phyloP scores from a whole-genome alignment of 2,888 invertebrate species.

The Cryptus armator region DNA sequence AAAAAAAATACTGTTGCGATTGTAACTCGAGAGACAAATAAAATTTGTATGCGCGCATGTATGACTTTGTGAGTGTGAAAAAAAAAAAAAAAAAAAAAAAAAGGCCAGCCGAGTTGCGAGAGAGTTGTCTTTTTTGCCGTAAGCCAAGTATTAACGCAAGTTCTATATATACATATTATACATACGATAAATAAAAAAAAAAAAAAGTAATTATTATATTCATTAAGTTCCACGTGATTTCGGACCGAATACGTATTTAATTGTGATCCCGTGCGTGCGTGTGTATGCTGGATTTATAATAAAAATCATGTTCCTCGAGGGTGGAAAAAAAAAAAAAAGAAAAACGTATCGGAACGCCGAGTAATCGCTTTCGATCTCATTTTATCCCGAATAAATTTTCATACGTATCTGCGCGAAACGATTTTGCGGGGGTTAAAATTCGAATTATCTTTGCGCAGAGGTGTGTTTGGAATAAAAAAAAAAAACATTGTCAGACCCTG shows the following conservation, averaged over 20 bases:
- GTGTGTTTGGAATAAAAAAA: background rate
- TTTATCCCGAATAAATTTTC: conserved; percentile 9
- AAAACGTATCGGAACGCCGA: background rate
- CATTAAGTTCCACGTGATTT: conserved; percentile 51
- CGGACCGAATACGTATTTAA: conserved; percentile 35
- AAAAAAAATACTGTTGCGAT: conserved; percentile 40
- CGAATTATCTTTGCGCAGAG: background rate
- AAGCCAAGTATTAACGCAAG: conserved; percentile 50
- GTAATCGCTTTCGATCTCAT: background rate
- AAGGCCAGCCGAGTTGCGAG: conserved; percentile 19
- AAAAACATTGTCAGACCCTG: background rate
- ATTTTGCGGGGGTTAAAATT: background rate
- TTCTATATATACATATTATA: conserved; percentile 46
- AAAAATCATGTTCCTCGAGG: conserved; percentile 51
- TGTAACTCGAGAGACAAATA: conserved; percentile 61
- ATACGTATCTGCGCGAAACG: background rate
- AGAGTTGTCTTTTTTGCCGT: conserved; percentile 35
- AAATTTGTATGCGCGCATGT: conserved; percentile 56
- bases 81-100: conserved; percentile 24
- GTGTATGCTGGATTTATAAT: conserved; percentile 12
- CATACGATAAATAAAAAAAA: conserved; percentile 33
- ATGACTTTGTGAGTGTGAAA: conserved; percentile 40
- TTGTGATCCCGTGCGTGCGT: conserved; percentile 28
- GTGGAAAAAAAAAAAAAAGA: conserved; percentile 19
- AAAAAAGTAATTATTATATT: conserved; percentile 23